phyloP scores from a whole-genome alignment of 2,888 invertebrate genomes.

The Flexamia atlantica region DNA sequence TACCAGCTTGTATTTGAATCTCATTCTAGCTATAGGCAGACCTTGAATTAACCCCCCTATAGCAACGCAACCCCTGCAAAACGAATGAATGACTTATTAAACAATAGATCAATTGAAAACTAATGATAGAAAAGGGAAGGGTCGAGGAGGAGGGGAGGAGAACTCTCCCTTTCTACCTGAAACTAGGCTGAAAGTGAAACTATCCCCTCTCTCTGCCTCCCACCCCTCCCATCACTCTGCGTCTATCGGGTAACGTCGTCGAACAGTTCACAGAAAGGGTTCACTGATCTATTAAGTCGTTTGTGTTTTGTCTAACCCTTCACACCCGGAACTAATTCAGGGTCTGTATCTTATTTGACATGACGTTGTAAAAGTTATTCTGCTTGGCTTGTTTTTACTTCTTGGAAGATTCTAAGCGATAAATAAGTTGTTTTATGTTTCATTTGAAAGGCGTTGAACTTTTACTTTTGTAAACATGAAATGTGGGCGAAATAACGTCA shows the following conservation, averaged over 20 bases:
- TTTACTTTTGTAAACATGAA: too few species aligned
- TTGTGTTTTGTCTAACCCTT: neutral
- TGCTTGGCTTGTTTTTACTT: too few species aligned
- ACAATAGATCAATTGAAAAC: slow-evolving; percentile 30
- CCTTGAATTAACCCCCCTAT: neutral
- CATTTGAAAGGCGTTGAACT: too few species aligned
- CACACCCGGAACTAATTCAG: slow-evolving; percentile 2
- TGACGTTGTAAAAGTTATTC: too few species aligned
- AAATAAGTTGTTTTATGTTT: too few species aligned
- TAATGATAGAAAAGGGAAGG: neutral
- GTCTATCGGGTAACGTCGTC: neutral
- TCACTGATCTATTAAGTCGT: slow-evolving; percentile 13
- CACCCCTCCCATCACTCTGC: neutral
- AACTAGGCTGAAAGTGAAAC: slow-evolving; percentile 50
- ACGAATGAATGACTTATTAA: slow-evolving; percentile 30
- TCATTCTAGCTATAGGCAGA: too few species aligned
- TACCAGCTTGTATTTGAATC: too few species aligned
- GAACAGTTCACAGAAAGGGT: slow-evolving; percentile 43
- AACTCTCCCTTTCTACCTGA: slow-evolving; percentile 50
- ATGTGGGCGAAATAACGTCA: too few species aligned
- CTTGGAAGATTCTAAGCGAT: too few species aligned
- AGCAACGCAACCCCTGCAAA: slow-evolving; percentile 15
- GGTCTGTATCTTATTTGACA: neutral
- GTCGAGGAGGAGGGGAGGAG: neutral
- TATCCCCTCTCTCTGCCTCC: neutral